Percentiles rank a stretch among this genome's conserved stretches.
phyloP scores from a whole-genome alignment of 2,888 invertebrate genomes.

The Ceramica pisi region DNA sequence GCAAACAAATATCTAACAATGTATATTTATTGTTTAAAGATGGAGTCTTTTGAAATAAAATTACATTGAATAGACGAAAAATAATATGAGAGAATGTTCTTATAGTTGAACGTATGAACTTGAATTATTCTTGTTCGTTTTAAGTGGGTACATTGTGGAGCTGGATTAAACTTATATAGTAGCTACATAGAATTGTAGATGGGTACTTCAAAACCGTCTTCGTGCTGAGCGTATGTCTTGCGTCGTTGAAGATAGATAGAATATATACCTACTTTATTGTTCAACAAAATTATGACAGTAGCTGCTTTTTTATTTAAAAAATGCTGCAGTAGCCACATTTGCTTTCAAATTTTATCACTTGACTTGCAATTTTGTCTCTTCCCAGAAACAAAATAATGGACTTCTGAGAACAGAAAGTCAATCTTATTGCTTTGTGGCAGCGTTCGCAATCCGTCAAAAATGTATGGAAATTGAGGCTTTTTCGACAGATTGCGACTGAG shows the following conservation, averaged over 20 bases:
- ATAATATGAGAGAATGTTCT: constrained; percentile 26
- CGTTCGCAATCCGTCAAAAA: too few relatives aligned
- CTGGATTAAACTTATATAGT: constrained; percentile 13
- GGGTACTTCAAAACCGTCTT: neutral
- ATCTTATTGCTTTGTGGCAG: too few relatives aligned
- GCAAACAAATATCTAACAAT: constrained; percentile 25
- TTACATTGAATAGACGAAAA: constrained; percentile 37
- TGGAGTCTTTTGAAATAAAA: constrained; percentile 33
- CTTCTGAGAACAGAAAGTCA: too few relatives aligned
- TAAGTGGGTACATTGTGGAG: constrained; percentile 33
- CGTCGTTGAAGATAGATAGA: neutral
- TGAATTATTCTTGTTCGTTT: constrained; percentile 43
- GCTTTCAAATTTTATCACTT: too few relatives aligned
- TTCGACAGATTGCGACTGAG: too few relatives aligned
- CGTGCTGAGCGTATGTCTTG: neutral
- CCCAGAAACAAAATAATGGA: too few relatives aligned
- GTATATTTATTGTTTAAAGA: constrained; percentile 29
- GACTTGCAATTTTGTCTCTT: too few relatives aligned
- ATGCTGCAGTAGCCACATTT: too few relatives aligned
- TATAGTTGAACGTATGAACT: constrained; percentile 31
- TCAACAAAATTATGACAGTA: too few relatives aligned
- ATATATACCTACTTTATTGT: too few relatives aligned
- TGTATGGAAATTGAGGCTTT: too few relatives aligned
- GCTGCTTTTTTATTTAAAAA: too few relatives aligned
- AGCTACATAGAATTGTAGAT: neutral